Evolutionary conservation across 1,140 invertebrate species (phyloP), one percentile per base, ranked within the genome.

Genomic region (Contarinia nasturtii): DNA sequence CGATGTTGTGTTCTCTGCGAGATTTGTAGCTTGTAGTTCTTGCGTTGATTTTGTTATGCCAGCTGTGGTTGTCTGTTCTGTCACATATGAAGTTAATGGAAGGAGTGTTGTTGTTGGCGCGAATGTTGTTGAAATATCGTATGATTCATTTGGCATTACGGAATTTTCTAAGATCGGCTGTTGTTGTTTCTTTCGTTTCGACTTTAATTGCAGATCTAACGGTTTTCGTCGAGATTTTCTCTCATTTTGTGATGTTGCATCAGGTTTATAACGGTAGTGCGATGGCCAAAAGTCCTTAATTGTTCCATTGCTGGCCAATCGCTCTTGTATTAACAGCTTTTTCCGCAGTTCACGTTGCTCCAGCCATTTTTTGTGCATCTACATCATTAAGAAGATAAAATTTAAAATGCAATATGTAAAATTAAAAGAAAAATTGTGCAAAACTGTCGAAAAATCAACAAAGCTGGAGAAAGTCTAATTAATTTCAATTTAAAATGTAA

Each of bases 321-420:
- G 27, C 27, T 27, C 27, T 27, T 27, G 27, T 10, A 27, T 27
- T 10, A 27, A 5, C 10, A 20, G 18, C 11, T 18, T 18, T 21
- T 43, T 43, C 12, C n/a, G 17, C 18, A 7, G 4, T 18, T n/a
- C 41, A 7, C 41, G n/a, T 43, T 18, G n/a, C 18, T 43, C 41
- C 41, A 43, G 41, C 41, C 41, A 43, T 17, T n/a, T 21, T 43
- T 43, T 43, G 41, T 43, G 41, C 18, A 43, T 5, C 41, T 43
- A 18, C 7, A 41, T 12, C 7, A 8, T 34, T 34, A 38, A 38
- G 15, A 38, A 14, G 15, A 38, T 8, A 34, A 34, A 34, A 34
- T n/a, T n/a, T n/a, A n/a, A n/a, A n/a, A n/a, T n/a, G n/a, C n/a
- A n/a, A n/a, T n/a, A n/a, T n/a, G n/a, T n/a, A n/a, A n/a, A n/a